Percentiles rank a stretch among this genome's conserved stretches.
phyloP scores from a whole-genome alignment of 2,113 vertebrate species.

The Odocoileus hemionus region DNA sequence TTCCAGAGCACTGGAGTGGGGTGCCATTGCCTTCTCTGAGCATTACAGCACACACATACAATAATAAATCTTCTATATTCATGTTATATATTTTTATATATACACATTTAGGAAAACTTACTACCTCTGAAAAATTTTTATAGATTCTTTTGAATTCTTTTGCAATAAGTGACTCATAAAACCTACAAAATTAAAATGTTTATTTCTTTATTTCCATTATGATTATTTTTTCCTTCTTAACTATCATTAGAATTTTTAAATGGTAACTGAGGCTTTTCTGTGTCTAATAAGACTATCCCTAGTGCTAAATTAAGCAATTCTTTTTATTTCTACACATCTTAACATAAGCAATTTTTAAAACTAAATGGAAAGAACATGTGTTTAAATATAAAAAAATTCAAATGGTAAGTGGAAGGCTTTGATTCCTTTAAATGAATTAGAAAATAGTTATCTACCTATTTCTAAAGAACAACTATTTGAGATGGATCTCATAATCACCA shows the following conservation, averaged over 20 bases:
- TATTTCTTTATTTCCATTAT: background rate
- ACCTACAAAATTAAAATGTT: background rate
- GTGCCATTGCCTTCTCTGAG: background rate
- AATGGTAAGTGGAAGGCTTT: background rate
- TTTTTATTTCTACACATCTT: background rate
- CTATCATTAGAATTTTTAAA: background rate
- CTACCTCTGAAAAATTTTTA: background rate
- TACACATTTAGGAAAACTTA: background rate
- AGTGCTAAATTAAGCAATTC: background rate
- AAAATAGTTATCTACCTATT: background rate
- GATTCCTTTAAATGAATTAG: background rate
- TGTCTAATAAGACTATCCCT: background rate
- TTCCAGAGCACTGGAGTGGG: too few relatives aligned
- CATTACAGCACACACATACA: background rate
- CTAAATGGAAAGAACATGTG: background rate
- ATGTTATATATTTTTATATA: background rate
- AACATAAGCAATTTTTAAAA: background rate
- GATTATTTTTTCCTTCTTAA: background rate
- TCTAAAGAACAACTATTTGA: background rate
- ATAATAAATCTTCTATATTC: background rate
- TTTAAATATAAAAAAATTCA: background rate
- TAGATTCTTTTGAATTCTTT: conserved; percentile 18
- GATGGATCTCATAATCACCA: background rate
- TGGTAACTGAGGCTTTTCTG: background rate
- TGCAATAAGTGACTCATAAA: background rate